Conservation (phyloP, 1,140 invertebrate genomes). For the Trichonephila clavata region DNA sequence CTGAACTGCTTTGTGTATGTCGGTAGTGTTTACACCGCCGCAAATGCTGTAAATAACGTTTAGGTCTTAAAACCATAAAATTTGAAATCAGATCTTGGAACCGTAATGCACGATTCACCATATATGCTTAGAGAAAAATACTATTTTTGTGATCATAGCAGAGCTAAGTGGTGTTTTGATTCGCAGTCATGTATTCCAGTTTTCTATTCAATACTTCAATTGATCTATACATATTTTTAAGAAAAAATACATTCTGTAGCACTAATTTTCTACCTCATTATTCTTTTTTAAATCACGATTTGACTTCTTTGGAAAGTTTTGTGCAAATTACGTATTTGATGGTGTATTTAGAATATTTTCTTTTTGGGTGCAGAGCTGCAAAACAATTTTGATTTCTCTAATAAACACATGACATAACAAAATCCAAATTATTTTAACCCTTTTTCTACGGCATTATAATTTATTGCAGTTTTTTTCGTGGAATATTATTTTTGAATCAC, state of each 20-base stretch:
- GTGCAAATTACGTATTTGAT: too few relatives aligned
- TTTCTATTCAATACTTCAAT: background rate
- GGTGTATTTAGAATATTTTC: too few relatives aligned
- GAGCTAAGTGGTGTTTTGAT: background rate
- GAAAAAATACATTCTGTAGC: background rate
- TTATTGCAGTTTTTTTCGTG: too few relatives aligned
- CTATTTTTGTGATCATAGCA: background rate
- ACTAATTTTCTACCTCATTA: background rate
- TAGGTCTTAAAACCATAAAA: background rate
- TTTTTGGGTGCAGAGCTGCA: too few relatives aligned
- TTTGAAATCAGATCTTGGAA: background rate
- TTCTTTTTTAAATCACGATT: background rate
- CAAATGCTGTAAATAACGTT: background rate
- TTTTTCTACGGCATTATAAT: too few relatives aligned
- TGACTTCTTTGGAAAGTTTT: background rate
- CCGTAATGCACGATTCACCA: background rate
- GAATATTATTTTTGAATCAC: too few relatives aligned
- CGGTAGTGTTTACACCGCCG: background rate
- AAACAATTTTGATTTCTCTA: too few relatives aligned
- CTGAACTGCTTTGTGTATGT: background rate
- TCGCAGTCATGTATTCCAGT: background rate
- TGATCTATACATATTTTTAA: background rate
- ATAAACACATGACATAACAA: too few relatives aligned
- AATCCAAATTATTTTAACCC: too few relatives aligned
- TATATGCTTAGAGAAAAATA: background rate